These are phyloP conservation scores for Geococcyx californianus DNA, from an alignment of 2,113 vertebrate genomes.

Conservation along the genomic window DNA sequence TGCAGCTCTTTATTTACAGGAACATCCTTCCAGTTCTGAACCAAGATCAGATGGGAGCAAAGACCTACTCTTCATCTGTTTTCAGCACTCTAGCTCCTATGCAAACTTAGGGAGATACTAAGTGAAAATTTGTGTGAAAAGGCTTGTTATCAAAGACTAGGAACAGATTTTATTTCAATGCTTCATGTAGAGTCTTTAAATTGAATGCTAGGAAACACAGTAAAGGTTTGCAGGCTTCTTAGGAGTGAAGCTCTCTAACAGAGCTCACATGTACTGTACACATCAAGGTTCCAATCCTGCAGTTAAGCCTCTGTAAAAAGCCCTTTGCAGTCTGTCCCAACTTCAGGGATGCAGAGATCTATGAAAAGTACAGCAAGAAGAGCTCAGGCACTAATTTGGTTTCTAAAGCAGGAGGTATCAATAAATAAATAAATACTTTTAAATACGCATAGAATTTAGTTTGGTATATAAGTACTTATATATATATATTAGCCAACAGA, in stretches of 20 bases:
- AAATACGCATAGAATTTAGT: neutral
- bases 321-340: neutral
- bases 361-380: neutral
- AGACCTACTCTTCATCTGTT: neutral
- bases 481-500: neutral
- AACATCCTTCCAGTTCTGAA: constrained; percentile 10
- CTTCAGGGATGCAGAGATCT: neutral
- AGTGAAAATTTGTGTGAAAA: neutral
- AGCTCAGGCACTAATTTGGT: neutral
- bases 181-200: neutral
- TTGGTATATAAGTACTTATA: neutral
- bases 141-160: neutral
- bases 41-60: neutral
- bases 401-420: neutral
- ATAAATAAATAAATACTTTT: neutral
- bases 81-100: neutral
- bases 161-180: neutral
- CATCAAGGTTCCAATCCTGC: neutral
- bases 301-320: neutral
- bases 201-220: neutral
- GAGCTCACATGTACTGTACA: neutral
- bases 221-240: neutral
- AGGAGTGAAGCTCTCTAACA: neutral
- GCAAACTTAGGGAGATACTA: neutral
- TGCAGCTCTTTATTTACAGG: constrained; percentile 45